Conservation (phyloP, 1,140 invertebrate species). For the Leptinotarsa undecemlineata region DNA sequence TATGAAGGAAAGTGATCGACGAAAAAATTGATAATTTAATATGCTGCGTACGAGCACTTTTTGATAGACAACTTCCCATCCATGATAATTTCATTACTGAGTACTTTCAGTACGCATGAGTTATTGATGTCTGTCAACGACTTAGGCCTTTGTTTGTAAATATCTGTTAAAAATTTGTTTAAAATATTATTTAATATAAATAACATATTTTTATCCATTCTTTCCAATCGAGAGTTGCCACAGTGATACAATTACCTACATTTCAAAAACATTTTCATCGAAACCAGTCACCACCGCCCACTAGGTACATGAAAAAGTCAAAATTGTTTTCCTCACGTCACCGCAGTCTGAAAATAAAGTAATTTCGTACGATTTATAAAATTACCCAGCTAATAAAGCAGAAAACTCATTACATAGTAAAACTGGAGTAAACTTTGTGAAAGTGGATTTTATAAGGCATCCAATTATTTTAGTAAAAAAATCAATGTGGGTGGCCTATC, state of each 20-base stretch:
- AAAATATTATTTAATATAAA: no score
- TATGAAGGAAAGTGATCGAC: no score
- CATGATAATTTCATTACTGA: no score
- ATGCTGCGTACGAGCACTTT: no score
- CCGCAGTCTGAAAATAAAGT: not conserved
- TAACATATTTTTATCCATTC: no score
- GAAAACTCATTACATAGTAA: not conserved
- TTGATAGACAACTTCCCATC: no score
- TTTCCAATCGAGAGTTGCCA: no score
- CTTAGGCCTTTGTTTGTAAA: no score
- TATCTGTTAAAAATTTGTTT: no score
- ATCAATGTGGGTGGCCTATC: not conserved
- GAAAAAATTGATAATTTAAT: no score
- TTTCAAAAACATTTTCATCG: not conserved
- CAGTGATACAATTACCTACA: not conserved
- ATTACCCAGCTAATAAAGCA: not conserved
- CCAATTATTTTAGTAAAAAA: not conserved
- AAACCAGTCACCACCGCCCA: not conserved
- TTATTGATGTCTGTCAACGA: no score
- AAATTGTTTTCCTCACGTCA: not conserved
- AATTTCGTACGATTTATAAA: not conserved
- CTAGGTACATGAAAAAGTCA: not conserved
- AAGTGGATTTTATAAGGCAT: not conserved
- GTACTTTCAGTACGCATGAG: no score
- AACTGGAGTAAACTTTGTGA: not conserved